Conservation (phyloP, 1,140 invertebrate genomes). For the Chionoecetes opilio region DNA sequence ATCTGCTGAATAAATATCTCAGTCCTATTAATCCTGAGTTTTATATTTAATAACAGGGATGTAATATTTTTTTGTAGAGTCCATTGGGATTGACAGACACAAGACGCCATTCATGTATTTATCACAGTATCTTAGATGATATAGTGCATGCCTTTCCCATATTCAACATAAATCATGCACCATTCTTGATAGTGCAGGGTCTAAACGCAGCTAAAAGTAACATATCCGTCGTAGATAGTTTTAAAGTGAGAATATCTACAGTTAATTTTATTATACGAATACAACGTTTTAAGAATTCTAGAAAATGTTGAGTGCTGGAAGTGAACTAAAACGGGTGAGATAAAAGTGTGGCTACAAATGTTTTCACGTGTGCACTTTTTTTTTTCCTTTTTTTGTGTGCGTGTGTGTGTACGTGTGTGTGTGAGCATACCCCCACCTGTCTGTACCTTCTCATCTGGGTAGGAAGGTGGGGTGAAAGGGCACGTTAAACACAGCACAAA, state of each 20-base stretch:
- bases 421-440: neutral
- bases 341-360: neutral
- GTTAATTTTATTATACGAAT: neutral
- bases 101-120: too few relatives aligned
- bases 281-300: neutral
- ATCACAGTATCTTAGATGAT: too few relatives aligned
- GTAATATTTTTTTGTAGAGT: neutral
- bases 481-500: too few relatives aligned
- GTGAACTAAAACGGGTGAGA: slow-evolving; percentile 1
- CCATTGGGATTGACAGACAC: neutral
- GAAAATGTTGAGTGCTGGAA: slow-evolving; percentile 8
- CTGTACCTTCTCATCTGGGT: too few relatives aligned
- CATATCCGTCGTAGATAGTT: too few relatives aligned
- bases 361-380: neutral
- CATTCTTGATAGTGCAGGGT: too few relatives aligned
- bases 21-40: neutral
- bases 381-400: neutral
- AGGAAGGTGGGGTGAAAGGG: too few relatives aligned
- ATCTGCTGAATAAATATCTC: neutral
- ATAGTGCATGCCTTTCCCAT: too few relatives aligned
- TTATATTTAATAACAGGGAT: neutral
- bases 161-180: too few relatives aligned
- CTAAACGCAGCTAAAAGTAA: too few relatives aligned
- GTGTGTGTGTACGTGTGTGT: neutral
- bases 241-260: neutral